These are phyloP conservation scores for Oxyscelio sp. DNA, from an alignment of 2,888 invertebrate genomes.

Conservation along the genomic window DNA sequence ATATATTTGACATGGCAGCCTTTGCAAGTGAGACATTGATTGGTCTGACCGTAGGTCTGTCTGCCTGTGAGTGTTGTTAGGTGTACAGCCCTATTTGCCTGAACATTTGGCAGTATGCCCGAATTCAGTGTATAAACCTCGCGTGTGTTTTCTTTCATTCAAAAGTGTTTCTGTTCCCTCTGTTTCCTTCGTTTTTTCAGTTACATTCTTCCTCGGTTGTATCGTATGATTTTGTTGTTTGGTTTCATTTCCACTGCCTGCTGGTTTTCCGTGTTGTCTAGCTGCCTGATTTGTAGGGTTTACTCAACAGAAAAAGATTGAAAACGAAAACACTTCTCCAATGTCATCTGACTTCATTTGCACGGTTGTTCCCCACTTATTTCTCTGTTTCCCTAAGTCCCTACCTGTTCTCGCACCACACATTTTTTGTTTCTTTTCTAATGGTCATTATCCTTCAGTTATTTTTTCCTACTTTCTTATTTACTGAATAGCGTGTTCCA, in stretches of 20 bases:
- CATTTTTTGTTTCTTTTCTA: constrained; percentile 17
- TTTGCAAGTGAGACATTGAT: constrained; percentile 75
- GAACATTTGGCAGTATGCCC: constrained; percentile 78
- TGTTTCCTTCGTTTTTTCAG: constrained; percentile 4
- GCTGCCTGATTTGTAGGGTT: constrained; percentile 73
- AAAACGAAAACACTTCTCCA: constrained; percentile 58
- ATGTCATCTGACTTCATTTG: constrained; percentile 62
- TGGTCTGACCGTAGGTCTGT: constrained; percentile 79
- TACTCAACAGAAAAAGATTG: constrained; percentile 67
- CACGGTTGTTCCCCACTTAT: constrained; percentile 45
- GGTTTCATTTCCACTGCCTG: constrained; percentile 64
- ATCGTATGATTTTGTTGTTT: too few relatives aligned
- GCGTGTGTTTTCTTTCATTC: constrained; percentile 67
- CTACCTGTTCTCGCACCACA: neutral
- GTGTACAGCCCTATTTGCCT: constrained; percentile 77
- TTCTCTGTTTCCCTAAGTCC: neutral
- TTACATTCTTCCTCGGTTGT: constrained; percentile 22
- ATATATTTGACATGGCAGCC: constrained; percentile 72
- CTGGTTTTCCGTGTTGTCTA: constrained; percentile 70
- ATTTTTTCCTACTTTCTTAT: constrained; percentile 34
- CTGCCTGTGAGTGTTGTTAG: constrained; percentile 80
- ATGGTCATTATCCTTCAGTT: constrained; percentile 27
- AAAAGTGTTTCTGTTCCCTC: constrained; percentile 10
- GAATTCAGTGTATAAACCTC: constrained; percentile 73
- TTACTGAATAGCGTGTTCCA: constrained; percentile 11